Conservation (phyloP, 2,888 invertebrate genomes). For the Nomada fucata region DNA sequence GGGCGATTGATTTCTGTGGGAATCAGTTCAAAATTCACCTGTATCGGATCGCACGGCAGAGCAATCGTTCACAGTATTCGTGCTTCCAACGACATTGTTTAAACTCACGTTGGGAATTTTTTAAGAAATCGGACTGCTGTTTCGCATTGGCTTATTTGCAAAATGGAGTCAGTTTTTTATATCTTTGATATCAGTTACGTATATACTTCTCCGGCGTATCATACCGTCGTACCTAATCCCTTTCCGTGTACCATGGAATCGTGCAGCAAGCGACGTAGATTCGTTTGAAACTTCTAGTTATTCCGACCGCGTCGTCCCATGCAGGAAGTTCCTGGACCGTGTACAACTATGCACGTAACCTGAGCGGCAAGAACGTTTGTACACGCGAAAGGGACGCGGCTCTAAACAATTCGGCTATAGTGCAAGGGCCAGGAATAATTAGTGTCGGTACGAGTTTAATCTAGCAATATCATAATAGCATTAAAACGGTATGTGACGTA, state of each 20-base stretch:
- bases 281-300: constrained; percentile 63
- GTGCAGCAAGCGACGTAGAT: constrained; percentile 31
- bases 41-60: too few relatives aligned
- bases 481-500: constrained; percentile 25
- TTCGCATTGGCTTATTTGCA: too few relatives aligned
- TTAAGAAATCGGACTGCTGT: too few relatives aligned
- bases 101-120: neutral
- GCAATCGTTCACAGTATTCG: too few relatives aligned
- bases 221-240: neutral
- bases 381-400: constrained; percentile 8
- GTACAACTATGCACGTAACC: constrained; percentile 33
- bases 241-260: constrained; percentile 29
- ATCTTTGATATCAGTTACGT: constrained; percentile 52
- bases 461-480: constrained; percentile 30
- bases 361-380: constrained; percentile 22
- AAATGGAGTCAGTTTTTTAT: too few relatives aligned
- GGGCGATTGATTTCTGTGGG: too few relatives aligned
- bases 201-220: constrained; percentile 52
- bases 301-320: constrained; percentile 55
- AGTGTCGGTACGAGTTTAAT: constrained; percentile 43
- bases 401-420: constrained; percentile 39
- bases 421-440: constrained; percentile 43
- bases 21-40: too few relatives aligned
- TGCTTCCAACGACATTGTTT: too few relatives aligned
- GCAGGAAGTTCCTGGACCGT: constrained; percentile 47